Evolutionary conservation across 1,140 invertebrate species (phyloP), one percentile per base, ranked within the genome.

Genomic region (Temnothorax nylanderi): DNA sequence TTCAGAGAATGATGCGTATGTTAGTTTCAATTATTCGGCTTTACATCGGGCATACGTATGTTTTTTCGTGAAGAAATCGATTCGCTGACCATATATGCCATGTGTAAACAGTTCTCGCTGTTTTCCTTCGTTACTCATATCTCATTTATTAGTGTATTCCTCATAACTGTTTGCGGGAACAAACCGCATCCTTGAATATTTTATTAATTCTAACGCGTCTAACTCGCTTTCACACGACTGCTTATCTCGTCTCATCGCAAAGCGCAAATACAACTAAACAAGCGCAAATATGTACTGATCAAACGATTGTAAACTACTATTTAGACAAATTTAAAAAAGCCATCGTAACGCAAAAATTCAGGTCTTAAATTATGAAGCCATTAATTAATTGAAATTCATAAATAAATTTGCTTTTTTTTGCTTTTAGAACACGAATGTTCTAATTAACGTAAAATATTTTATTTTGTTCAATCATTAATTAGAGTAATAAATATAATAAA

Each of bases 11-110:
- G 8, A 1, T 49, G 7, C 6, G 0, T 13, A 54, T 26, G 13
- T 34, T 26, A 26, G 26, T 26, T 26, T 26, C 26, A 47, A 69
- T 69, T 56, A 54, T 64, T 64, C 26, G 56, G 18, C 18, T 47
- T 77, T 62, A 62, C 8, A 32, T 47, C 16, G 26, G 10, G 16
- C 7, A 44, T 4, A 11, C 7, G 5, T 26, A 47, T 80, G 44
- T 47, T 81, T 84, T 67, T 51, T 77, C 32, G 37, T 64, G 49
- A 77, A n/a, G 11, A 85, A 58, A 85, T 85, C 82, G 82, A 85
- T 85, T 78, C 21, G 11, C n/a, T 18, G 5, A 60, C 41, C 41
- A 4, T n/a, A 69, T 11, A 67, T 47, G 21, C 5, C 18, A 51
- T 11, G 44, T 44, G 13, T 78, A 77, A 77, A 77, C 58, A 76